Evolutionary conservation across 2,113 vertebrate species (phyloP).

Genomic region (Brachyistius frenatus): DNA sequence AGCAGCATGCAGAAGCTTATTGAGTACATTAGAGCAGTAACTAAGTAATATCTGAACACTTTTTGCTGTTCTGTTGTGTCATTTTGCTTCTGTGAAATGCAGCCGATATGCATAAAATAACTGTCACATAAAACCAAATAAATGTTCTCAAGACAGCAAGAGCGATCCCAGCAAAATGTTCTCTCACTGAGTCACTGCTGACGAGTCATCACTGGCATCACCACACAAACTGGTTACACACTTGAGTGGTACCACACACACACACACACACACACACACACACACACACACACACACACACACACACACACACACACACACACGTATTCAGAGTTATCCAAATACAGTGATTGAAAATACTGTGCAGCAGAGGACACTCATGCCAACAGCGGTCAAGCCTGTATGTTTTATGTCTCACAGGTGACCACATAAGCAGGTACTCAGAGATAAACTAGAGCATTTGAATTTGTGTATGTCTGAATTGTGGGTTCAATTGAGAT

Average conservation of each 20-base stretch:
- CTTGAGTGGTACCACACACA: conserved; percentile 38
- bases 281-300: conserved; percentile 2
- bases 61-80: conserved; percentile 44
- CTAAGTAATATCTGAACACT: conserved; percentile 36
- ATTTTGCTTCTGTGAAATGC: conserved; percentile 57
- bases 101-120: conserved; percentile 61
- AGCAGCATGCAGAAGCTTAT: background rate
- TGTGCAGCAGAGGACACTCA: conserved; percentile 35
- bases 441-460: conserved; percentile 13
- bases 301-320: conserved; percentile 20
- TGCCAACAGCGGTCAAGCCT: conserved; percentile 40
- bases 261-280: background rate
- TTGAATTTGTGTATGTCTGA: conserved; percentile 4
- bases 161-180: conserved; percentile 76
- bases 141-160: conserved; percentile 63
- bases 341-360: conserved; percentile 47
- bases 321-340: conserved; percentile 38
- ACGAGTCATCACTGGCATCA: conserved; percentile 63
- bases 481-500: conserved; percentile 9
- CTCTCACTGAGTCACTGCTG: conserved; percentile 79
- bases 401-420: conserved; percentile 35
- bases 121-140: conserved; percentile 70
- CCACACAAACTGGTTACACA: conserved; percentile 58
- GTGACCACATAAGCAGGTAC: conserved; percentile 39
- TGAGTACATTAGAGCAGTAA: background rate